phyloP scores from a whole-genome alignment of 2,797 vertebrate species.

The Mallotus villosus region DNA sequence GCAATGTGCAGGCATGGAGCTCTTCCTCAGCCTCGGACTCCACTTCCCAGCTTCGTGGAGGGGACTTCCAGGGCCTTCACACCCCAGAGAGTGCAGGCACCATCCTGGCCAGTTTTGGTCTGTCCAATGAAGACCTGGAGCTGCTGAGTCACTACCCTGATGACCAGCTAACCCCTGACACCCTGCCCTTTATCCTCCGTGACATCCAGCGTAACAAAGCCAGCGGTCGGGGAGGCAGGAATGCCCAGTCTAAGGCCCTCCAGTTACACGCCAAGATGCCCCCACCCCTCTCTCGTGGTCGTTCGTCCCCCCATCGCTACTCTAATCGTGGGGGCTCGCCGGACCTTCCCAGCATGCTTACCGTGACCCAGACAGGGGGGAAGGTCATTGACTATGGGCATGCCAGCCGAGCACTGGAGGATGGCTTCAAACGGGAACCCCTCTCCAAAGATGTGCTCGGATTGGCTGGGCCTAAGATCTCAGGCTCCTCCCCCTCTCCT shows the following conservation, averaged over 20 bases:
- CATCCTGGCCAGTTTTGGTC: conserved; percentile 89
- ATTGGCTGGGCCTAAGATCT: conserved; percentile 43
- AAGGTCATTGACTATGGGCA: conserved; percentile 91
- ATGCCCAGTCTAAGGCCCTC: neutral
- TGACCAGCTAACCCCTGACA: conserved; percentile 89
- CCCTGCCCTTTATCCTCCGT: conserved; percentile 87
- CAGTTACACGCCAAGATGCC: conserved; percentile 42
- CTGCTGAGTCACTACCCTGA: conserved; percentile 92
- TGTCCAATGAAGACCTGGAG: conserved; percentile 91
- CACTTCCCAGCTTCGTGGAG: conserved; percentile 16
- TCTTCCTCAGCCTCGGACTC: conserved; percentile 28
- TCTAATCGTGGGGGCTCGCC: conserved; percentile 34
- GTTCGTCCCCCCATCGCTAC: conserved; percentile 17
- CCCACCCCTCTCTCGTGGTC: neutral
- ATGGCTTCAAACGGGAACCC: conserved; percentile 62
- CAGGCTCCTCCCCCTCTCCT: conserved; percentile 28
- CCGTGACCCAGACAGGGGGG: conserved; percentile 66
- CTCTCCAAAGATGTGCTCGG: conserved; percentile 49
- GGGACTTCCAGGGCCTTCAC: conserved; percentile 74
- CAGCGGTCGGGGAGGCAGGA: neutral
- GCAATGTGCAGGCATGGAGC: conserved; percentile 49
- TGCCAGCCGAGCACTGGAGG: conserved; percentile 76
- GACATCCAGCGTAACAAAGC: conserved; percentile 88
- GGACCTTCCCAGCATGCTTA: conserved; percentile 65
- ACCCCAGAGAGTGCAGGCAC: conserved; percentile 89